A percentile compares a stretch with the other conserved stretches of the same genome.
Conservation (phyloP, 1,140 invertebrate genomes). For the Cydia amplana region DNA sequence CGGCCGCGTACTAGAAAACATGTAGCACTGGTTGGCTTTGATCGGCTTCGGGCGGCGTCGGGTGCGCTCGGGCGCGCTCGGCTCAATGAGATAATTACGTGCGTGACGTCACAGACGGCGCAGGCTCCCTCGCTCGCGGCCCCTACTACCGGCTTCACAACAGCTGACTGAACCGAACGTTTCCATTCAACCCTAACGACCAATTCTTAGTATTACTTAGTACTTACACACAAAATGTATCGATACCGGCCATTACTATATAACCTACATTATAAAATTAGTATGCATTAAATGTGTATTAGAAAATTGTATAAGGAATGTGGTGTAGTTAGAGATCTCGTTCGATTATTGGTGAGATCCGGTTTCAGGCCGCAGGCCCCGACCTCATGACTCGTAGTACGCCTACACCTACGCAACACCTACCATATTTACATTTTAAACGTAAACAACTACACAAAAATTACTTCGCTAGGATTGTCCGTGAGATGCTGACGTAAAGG, state of each 20-base stretch:
- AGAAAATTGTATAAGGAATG: slow-evolving; percentile 2
- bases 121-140: slow-evolving; percentile 41
- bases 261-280: background rate
- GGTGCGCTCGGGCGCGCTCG: slow-evolving; percentile 55
- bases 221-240: background rate
- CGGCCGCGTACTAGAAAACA: slow-evolving; percentile 71
- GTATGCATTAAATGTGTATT: background rate
- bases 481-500: background rate
- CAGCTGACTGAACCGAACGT: slow-evolving; percentile 23
- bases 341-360: background rate
- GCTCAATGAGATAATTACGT: slow-evolving; percentile 59
- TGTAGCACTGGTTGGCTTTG: slow-evolving; percentile 67
- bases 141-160: slow-evolving; percentile 43
- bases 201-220: background rate
- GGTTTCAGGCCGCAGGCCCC: background rate
- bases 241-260: background rate
- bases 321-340: background rate
- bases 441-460: background rate
- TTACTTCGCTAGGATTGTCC: background rate
- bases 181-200: slow-evolving; percentile 23
- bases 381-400: background rate
- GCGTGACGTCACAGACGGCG: slow-evolving; percentile 48
- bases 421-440: background rate
- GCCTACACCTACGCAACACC: background rate
- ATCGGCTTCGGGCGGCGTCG: slow-evolving; percentile 57